A percentile compares a stretch with the other conserved stretches of the same genome.
phyloP scores from a whole-genome alignment of 2,113 vertebrate species.

The Corvus hawaiiensis region DNA sequence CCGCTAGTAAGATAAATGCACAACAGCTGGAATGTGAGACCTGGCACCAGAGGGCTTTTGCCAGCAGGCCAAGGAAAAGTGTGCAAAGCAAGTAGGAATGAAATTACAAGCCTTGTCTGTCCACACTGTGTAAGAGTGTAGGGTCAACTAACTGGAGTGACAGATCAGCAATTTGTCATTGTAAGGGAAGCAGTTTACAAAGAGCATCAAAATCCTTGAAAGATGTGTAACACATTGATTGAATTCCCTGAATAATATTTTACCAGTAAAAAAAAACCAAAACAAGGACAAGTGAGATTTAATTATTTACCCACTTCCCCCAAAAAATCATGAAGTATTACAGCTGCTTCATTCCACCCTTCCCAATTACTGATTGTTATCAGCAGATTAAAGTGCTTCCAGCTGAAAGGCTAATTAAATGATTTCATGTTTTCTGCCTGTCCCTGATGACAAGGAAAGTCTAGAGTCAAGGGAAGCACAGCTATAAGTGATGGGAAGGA shows the following conservation, averaged over 20 bases:
- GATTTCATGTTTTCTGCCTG: constrained; percentile 17
- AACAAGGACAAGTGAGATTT: not conserved
- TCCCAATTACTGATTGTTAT: constrained; percentile 34
- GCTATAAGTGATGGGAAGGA: not conserved
- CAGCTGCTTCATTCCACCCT: not conserved
- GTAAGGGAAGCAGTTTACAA: constrained; percentile 50
- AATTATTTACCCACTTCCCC: not conserved
- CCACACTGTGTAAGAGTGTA: not conserved
- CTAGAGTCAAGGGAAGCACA: not conserved
- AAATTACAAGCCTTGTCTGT: constrained; percentile 63
- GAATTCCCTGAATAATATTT: constrained; percentile 19
- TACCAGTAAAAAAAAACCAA: not conserved
- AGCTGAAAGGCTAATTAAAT: not conserved
- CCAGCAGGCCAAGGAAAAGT: constrained; percentile 61
- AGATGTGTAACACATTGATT: constrained; percentile 48
- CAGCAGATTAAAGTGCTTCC: constrained; percentile 7
- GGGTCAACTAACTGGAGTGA: constrained; percentile 1
- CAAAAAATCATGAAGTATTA: not conserved
- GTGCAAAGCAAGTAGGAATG: constrained; percentile 43
- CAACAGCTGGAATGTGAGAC: constrained; percentile 69
- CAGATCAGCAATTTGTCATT: constrained; percentile 50
- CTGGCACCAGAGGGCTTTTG: constrained; percentile 67
- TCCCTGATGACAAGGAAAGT: not conserved
- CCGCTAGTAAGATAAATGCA: constrained; percentile 58
- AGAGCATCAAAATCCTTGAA: constrained; percentile 49